These are phyloP conservation scores for Callitettix versicolor DNA, from an alignment of 1,140 invertebrate species.

Conservation along the genomic window DNA sequence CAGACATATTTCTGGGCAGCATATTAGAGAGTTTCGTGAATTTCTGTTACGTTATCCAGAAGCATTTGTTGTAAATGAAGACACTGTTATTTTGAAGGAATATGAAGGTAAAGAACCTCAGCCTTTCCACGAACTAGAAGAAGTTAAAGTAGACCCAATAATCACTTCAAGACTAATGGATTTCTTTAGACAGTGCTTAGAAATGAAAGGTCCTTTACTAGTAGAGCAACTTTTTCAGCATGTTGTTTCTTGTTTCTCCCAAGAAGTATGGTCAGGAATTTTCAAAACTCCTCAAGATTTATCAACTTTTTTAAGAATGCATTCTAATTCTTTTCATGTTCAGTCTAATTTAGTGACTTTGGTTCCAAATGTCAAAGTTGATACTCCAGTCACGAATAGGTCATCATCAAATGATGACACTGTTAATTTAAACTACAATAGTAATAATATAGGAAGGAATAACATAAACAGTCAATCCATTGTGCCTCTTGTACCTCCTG, in stretches of 20 bases:
- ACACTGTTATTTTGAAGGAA: constrained; percentile 63
- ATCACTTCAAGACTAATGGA: constrained; percentile 63
- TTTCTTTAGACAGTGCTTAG: constrained; percentile 66
- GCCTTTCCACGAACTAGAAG: constrained; percentile 51
- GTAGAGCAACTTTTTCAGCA: constrained; percentile 77
- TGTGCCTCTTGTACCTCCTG: neutral
- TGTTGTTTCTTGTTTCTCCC: constrained; percentile 64
- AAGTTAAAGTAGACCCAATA: constrained; percentile 68
- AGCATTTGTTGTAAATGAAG: constrained; percentile 79
- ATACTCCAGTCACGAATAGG: constrained; percentile 11
- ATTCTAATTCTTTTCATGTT: constrained; percentile 80
- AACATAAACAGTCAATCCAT: too few species aligned
- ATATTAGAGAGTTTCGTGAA: constrained; percentile 87
- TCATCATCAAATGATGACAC: constrained; percentile 20
- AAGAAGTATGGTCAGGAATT: constrained; percentile 66
- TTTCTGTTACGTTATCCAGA: constrained; percentile 78
- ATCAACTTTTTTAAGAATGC: constrained; percentile 77
- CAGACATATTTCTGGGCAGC: constrained; percentile 86
- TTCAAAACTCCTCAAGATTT: constrained; percentile 80
- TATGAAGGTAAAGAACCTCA: constrained; percentile 44
- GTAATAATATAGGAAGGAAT: too few species aligned
- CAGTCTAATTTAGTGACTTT: constrained; percentile 80
- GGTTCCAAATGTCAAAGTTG: constrained; percentile 13
- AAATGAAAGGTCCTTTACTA: constrained; percentile 65
- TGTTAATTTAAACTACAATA: too few species aligned